Base-by-base conservation (phyloP, 1,140 invertebrate genomes). In the Sinonovacula constricta region DNA sequence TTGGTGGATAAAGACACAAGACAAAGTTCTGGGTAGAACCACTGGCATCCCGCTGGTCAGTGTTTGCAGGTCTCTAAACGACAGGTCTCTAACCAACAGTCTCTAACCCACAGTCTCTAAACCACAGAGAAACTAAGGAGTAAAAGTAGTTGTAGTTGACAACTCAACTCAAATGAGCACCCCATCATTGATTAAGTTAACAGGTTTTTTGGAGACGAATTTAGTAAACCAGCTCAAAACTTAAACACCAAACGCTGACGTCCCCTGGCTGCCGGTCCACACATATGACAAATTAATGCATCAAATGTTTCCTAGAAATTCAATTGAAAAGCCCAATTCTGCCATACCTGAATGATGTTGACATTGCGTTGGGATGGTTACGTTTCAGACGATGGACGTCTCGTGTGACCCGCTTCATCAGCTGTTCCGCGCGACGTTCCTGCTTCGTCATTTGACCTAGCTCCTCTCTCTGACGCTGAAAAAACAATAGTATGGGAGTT, bases 261-360 rank as follows among this genome's bases (percentile, higher is more conserved):
- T 18, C 10, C n/a, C 26, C 7, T 30, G 31, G n/a, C 2, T n/a
- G 33, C 31, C 18, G 7, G n/a, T 24, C 1, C 30, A 62, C 30
- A 24, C 10, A 5, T 22, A n/a, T 53, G 49, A n/a, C 18, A 22
- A 3, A 12, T 53, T 53, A n/a, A 53, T 5, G 18, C 5, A n/a
- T n/a, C 18, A 53, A 3, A 53, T 2, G 24, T 53, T 22, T 53
- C 10, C 45, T 12, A 49, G n/a, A 49, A 49, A 49, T 53, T 18
- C 49, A n/a, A 22, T 59, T 70, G n/a, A 3, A 33, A 3, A 22
- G 49, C n/a, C n/a, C n/a, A n/a, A n/a, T n/a, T n/a, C n/a, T 22
- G 28, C 79, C 95, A 94, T 91, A 98, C 97, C 96, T 97, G 91
- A 98, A 98, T 30, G 96, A 96, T 83, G 96, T 95, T 68, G 97